Percentiles rank a stretch among this genome's conserved stretches.
These are phyloP conservation scores for Dendrolimus punctatus DNA, from an alignment of 1,140 invertebrate genomes.

Conservation along the genomic window DNA sequence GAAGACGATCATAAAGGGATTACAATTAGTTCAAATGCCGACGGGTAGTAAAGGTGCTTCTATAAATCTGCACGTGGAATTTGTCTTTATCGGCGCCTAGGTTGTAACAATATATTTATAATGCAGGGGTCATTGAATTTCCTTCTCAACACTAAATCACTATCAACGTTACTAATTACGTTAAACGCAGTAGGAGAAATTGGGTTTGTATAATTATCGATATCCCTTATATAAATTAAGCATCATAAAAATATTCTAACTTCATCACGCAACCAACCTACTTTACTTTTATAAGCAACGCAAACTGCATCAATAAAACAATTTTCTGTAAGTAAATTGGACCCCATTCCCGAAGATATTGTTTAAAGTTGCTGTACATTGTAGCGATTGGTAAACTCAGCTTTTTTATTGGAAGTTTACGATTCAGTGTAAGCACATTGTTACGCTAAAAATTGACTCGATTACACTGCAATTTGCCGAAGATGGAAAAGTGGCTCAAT, in stretches of 20 bases:
- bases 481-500: conserved; percentile 50
- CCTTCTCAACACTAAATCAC: no score
- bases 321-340: conserved; percentile 55
- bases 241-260: not conserved
- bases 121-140: no score
- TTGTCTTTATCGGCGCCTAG: no score
- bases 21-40: no score
- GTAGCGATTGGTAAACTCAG: conserved; percentile 22
- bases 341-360: conserved; percentile 39
- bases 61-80: no score
- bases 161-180: no score
- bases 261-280: not conserved
- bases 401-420: conserved; percentile 4
- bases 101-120: no score
- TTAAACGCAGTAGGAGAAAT: no score
- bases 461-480: conserved; percentile 55
- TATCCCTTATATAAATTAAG: no score
- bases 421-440: conserved; percentile 46
- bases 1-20: no score
- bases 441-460: conserved; percentile 47
- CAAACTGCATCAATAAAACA: conserved; percentile 50
- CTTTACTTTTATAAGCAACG: conserved; percentile 29
- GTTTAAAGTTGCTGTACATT: conserved; percentile 35
- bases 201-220: no score
- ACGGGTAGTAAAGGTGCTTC: no score